Evolutionary conservation across 2,797 vertebrate genomes (phyloP).

Genomic region (Enteromius treurensis): DNA sequence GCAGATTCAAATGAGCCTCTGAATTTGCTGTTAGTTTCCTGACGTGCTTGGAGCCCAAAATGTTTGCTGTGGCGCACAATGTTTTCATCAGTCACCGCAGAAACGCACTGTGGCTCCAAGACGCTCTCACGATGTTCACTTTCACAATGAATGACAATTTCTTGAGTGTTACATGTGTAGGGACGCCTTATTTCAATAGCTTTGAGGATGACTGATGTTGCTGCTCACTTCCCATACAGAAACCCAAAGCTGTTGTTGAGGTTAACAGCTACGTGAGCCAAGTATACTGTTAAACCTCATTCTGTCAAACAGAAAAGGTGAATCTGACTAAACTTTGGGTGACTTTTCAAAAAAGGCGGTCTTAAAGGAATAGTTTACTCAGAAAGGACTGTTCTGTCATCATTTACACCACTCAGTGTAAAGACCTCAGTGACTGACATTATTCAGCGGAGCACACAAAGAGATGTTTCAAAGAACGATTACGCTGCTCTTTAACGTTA

Average conservation of each 20-base stretch:
- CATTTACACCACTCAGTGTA: neutral
- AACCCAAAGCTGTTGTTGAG: conserved; percentile 42
- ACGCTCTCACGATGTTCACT: neutral
- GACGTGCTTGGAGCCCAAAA: neutral
- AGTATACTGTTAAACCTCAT: conserved; percentile 43
- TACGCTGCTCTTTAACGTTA: neutral
- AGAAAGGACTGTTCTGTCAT: neutral
- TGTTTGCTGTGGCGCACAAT: neutral
- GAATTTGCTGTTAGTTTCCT: conserved; percentile 1
- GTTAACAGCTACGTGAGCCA: conserved; percentile 49
- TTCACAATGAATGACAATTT: conserved; percentile 27
- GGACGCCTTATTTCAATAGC: neutral
- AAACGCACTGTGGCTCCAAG: neutral
- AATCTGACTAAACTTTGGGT: conserved; percentile 31
- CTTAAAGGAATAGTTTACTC: neutral
- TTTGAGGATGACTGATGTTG: neutral
- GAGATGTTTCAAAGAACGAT: neutral
- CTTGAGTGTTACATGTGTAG: neutral
- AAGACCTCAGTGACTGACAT: neutral
- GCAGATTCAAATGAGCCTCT: conserved; percentile 47
- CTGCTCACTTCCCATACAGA: conserved; percentile 24
- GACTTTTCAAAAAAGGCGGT: neutral
- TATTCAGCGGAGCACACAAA: neutral
- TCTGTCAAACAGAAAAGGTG: conserved; percentile 34
- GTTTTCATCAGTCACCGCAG: conserved; percentile 26